Evolutionary conservation across 2,113 vertebrate genomes (phyloP), one percentile per base, ranked within the genome.

Genomic region (Alaudala cheleensis): DNA sequence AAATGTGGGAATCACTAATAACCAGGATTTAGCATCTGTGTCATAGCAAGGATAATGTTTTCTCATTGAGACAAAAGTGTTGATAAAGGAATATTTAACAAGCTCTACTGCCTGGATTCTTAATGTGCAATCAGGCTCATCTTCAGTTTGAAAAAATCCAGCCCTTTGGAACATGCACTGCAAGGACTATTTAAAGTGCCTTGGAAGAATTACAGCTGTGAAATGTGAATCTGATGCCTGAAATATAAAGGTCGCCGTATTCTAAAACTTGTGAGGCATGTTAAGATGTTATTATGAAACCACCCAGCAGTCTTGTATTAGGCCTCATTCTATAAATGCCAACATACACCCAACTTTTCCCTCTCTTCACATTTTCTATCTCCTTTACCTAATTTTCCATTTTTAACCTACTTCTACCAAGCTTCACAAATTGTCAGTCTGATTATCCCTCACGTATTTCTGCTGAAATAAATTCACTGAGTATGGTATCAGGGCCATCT

Each of bases 191-290:
- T 93, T 86, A 56, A 95, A 95, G 60, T 58, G 53, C 58, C 39
- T 77, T 80, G 79, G 71, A 90, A 86, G 61, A 90, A 88, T 86
- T 93, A 96, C 91, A 96, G 89, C 96, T 95, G 91, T 78, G 69
- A 92, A 95, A 83, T 81, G 69, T 56, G 86, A 70, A 96, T 89
- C 60, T 81, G 64, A 29, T 92, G 83, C 86, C 86, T 86, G 83
- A 95, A 95, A 92, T 71, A 81, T 62, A 90, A 94, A 94, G 83
- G 77, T 91, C 1, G 1, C 72, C 83, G 20, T 15, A 78, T 42
- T 86, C 94, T 56, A 86, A 74, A 94, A 93, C 76, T 21, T 51
- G 67, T 73, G 29, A 77, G 60, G 90, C 74, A 45, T 19, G 12
- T 66, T 54, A 50, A 82, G 54, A 77, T 33, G 54, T 81, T 94